These are phyloP conservation scores for Anguilla obscura DNA, from an alignment of 2,797 vertebrate species.

Conservation along the genomic window DNA sequence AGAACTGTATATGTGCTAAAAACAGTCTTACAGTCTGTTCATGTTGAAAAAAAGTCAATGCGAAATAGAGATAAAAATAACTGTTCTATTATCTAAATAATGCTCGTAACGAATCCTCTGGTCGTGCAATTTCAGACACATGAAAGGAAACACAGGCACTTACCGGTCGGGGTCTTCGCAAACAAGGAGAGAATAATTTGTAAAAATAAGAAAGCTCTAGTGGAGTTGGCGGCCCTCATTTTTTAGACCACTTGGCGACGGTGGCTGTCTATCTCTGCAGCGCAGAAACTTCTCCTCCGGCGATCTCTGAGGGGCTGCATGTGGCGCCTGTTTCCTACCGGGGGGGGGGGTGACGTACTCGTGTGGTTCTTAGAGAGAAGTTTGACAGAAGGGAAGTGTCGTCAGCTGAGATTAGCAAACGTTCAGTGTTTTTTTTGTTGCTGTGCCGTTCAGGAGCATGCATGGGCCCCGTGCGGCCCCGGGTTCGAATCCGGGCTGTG, in stretches of 20 bases:
- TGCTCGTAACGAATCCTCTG: neutral
- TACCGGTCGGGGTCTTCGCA: neutral
- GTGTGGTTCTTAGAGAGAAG: neutral
- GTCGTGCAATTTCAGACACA: neutral
- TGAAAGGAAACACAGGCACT: neutral
- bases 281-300: neutral
- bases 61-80: neutral
- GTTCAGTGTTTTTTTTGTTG: too few relatives aligned
- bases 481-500: neutral
- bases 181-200: neutral
- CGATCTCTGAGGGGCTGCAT: neutral
- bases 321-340: neutral
- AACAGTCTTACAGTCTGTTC: too few relatives aligned
- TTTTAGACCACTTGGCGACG: neutral
- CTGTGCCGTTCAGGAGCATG: too few relatives aligned
- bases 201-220: neutral
- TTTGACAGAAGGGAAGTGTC: too few relatives aligned
- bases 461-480: neutral
- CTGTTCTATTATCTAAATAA: neutral
- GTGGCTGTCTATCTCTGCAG: neutral
- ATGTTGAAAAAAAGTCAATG: too few relatives aligned
- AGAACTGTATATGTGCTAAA: too few relatives aligned
- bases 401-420: too few relatives aligned
- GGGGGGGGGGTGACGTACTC: neutral
- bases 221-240: neutral